Evolutionary conservation across 2,888 invertebrate species (phyloP), one percentile per base, ranked within the genome.

Genomic region (Nomada fabriciana): DNA sequence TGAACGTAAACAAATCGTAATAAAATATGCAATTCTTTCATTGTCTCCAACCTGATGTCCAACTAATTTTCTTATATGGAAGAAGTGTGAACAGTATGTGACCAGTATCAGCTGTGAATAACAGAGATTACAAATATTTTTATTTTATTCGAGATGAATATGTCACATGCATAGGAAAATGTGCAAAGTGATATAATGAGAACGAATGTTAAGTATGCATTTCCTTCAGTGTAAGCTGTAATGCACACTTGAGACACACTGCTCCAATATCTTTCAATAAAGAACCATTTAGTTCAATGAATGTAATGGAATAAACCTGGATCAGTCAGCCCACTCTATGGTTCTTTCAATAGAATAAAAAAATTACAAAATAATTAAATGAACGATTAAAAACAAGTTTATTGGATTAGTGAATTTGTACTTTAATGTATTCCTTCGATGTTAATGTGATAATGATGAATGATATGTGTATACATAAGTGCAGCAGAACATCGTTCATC

Each of bases 11-110:
- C 74, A 87, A 85, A 89, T 85, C 83, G 86, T 83, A 86, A 88
- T 85, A 89, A 88, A 88, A 89, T 89, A 89, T 83, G 86, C 85
- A 89, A 90, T 81, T 89, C 83, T 89, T 88, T 89, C 82, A 86
- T 90, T 88, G 83, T 87, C 85, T 90, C 93, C 91, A 93, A 93
- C 93, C 93, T 93, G 93, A 90, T 85, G 90, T 92, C 92, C 91
- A 91, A 89, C 90, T 87, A 91, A 90, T 90, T 92, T 90, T 92
- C 91, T 92, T 91, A 89, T 89, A 90, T 86, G 89, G 89, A 88
- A 92, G 91, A 84, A 92, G 90, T 88, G 91, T 90, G 89, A 91
- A 91, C 89, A 90, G 89, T 91, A 90, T 89, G 88, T 91, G 91
- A 89, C 92, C 92, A 83, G 90, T 90, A 86, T 87, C 90, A 89